Evolutionary conservation across 2,888 invertebrate genomes (phyloP).

Genomic region (Deilephila elpenor): DNA sequence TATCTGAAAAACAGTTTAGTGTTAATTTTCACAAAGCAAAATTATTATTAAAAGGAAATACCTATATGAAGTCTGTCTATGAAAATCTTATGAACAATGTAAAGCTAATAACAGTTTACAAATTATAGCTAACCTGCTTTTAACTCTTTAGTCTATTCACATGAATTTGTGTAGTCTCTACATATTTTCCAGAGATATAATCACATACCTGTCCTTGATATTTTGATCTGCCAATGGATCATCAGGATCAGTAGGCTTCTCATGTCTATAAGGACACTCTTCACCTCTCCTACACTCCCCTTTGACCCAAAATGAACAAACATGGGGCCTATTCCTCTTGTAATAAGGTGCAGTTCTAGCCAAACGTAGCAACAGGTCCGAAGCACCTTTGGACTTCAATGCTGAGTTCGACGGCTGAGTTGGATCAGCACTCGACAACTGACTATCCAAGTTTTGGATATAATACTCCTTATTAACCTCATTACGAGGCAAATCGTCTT

Average conservation of each 20-base stretch:
- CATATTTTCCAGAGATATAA: not conserved
- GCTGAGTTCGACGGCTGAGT: slow-evolving; percentile 86
- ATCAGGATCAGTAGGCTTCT: slow-evolving; percentile 98
- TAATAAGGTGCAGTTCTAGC: slow-evolving; percentile 98
- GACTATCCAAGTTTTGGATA: slow-evolving; percentile 94
- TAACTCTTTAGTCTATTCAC: too few relatives aligned
- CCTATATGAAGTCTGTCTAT: too few relatives aligned
- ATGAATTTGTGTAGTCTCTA: too few relatives aligned
- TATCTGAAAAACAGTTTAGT: slow-evolving; percentile 81
- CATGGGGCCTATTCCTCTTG: slow-evolving; percentile 96
- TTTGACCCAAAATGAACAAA: slow-evolving; percentile 99
- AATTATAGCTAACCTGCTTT: too few relatives aligned
- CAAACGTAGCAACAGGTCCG: slow-evolving; percentile 93
- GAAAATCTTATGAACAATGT: too few relatives aligned
- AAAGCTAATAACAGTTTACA: too few relatives aligned
- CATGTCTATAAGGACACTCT: slow-evolving; percentile 98
- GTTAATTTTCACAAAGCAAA: too few relatives aligned
- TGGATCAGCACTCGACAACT: slow-evolving; percentile 83
- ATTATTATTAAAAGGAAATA: too few relatives aligned
- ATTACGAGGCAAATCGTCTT: slow-evolving; percentile 95
- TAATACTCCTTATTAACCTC: slow-evolving; percentile 98
- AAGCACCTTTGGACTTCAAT: slow-evolving; percentile 89
- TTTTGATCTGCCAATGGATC: slow-evolving; percentile 98
- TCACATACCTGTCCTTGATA: slow-evolving; percentile 90
- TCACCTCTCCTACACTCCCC: slow-evolving; percentile 98